Base-by-base conservation (phyloP, 1,140 invertebrate genomes). In the Lycorma delicatula region DNA sequence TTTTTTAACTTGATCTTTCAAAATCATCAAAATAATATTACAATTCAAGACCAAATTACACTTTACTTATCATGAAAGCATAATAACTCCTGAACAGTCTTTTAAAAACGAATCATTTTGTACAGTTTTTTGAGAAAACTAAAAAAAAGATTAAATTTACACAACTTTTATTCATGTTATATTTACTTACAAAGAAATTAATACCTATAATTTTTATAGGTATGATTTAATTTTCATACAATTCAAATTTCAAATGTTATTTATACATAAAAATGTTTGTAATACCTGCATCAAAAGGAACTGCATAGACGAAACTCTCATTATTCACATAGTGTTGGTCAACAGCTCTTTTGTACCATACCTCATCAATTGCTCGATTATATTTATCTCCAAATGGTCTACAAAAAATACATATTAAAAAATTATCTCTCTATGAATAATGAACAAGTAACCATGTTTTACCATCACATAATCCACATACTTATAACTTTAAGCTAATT, bases 321-420 rank as follows among this genome's bases (percentile, higher is more conserved):
- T 82, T 79, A 50, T 89, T 81, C 25, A 88, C 73, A 66, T 84
- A 85, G 72, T 92, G 82, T 61, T 93, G 89, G 63, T 96, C 92
- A 0, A 97, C 91, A 1, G 93, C 93, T 47, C 93, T 77, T 61
- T 85, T 84, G 70, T 98, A 98, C 89, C 92, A 97, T 6, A 91
- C 79, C 70, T 96, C 92, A 68, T 97, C 91, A 38, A 91, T 93
- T 1, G 93, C 86, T 50, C 81, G 75, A 5, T 83, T 86, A 70
- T 89, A 82, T 41, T 79, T 72, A 46, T 74, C 66, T 52, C 74
- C 71, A 63, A 80, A 80, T 56, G 74, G 70, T 31, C 78, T 80
- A 63, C 13, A 71, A 67, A 56, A 51, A 57, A 23, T 50, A 41
- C n/a, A 27, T 16, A 44, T 27, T n/a, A n/a, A n/a, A n/a, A n/a